Conservation (phyloP, 2,797 vertebrate genomes). For the Gymnocypris eckloni region DNA sequence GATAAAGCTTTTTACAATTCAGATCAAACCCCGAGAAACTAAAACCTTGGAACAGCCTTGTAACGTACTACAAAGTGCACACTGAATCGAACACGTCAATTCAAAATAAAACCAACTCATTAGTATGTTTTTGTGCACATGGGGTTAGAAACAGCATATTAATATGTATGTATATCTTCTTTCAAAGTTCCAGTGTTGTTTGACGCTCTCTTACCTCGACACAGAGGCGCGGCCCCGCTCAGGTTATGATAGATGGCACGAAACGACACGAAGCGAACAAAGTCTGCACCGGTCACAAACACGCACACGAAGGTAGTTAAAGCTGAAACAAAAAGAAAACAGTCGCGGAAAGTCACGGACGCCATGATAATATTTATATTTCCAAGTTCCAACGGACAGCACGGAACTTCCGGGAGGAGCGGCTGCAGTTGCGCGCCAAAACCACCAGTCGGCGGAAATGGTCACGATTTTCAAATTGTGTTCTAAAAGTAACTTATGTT, state of each 20-base stretch:
- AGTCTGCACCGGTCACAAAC: conserved; percentile 85
- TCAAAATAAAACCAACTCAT: no score
- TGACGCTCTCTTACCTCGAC: conserved; percentile 69
- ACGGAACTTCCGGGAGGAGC: conserved; percentile 9
- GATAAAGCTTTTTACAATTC: background rate
- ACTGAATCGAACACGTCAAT: background rate
- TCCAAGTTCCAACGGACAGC: background rate
- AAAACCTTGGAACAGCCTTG: background rate
- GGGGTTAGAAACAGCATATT: background rate
- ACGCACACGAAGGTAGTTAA: conserved; percentile 83
- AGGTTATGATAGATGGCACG: conserved; percentile 84
- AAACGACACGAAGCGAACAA: conserved; percentile 88
- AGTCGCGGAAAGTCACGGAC: conserved; percentile 67
- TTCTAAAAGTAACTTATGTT: background rate
- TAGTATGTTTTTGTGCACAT: background rate
- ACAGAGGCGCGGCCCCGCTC: conserved; percentile 77
- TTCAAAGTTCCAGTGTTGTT: background rate
- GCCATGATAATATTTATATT: conserved; percentile 70
- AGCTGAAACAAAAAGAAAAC: conserved; percentile 72
- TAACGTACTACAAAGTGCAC: background rate
- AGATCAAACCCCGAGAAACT: background rate
- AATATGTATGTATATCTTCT: no score
- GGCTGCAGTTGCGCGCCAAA: background rate
- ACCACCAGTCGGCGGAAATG: background rate
- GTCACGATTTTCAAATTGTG: background rate